Evolutionary conservation across 2,888 invertebrate genomes (phyloP), one percentile per base, ranked within the genome.

Genomic region (Plebejus melissa): DNA sequence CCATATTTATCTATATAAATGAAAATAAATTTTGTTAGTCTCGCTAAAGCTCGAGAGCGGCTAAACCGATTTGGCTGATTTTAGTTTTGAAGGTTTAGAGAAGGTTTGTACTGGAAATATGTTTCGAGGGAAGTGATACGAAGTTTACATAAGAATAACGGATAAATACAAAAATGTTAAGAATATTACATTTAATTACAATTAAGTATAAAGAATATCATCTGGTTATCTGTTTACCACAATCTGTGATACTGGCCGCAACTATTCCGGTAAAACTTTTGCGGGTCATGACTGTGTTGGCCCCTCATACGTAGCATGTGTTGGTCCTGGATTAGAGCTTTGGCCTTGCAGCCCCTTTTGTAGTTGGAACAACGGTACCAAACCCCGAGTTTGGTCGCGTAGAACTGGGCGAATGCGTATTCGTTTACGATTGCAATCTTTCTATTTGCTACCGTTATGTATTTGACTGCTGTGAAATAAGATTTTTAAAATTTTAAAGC

Each of bases 291-390:
- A 16, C 13, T 13, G 13, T 65, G 65, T 65, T 65, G 32, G 65
- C 32, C 32, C 32, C 13, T 65, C 1, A 65, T 16, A 5, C 5
- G 5, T 4, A 65, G 32, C 65, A 65, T 32, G 11, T 16, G 32
- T 16, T 13, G 65, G 32, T 65, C 32, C 32, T 5, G 11, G 4
- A 65, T 36, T 13, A 65, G 1, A 32, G 16, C 65, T 9, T 1
- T 65, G 65, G 65, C 11, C 32, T 65, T 65, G 65, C 65, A 65
- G 65, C 65, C 65, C 65, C 28, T 65, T 11, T 65, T 65, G 65
- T 65, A 65, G 3, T 5, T 11, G 22, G 65, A 65, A 36, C 65
- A 65, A 32, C 65, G 65, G 65, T 65, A 65, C 5, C 65, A 65
- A 32, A 32, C 11, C 11, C 65, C 65, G 13, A 22, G 32, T 13